Conservation (phyloP, 2,113 vertebrate species). For the Petrocephalus microphthalmus region DNA sequence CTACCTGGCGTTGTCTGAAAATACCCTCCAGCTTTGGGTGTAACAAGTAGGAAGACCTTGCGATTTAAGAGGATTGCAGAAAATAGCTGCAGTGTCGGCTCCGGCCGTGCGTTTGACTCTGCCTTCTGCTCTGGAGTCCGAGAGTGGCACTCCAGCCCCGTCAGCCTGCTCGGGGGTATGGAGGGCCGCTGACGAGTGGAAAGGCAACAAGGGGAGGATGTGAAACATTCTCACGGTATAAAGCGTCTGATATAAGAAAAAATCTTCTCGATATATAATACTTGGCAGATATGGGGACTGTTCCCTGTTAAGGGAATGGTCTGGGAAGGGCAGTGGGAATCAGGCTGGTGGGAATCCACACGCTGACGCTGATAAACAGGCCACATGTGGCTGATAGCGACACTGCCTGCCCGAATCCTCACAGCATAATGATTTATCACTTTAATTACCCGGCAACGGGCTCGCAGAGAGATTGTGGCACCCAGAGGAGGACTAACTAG, state of each 20-base stretch:
- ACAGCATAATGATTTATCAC: conserved; percentile 39
- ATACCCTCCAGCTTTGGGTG: background rate
- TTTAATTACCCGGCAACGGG: conserved; percentile 39
- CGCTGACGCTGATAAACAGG: background rate
- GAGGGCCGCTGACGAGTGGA: background rate
- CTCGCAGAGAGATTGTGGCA: background rate
- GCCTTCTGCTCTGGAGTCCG: background rate
- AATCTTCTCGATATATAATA: background rate
- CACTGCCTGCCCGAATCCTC: conserved; percentile 30
- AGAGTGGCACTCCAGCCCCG: background rate
- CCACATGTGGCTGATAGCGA: conserved; percentile 27
- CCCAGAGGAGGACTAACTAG: conserved; percentile 17
- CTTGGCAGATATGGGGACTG: background rate
- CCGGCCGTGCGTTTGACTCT: background rate
- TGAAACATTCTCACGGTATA: background rate
- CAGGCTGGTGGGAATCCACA: background rate
- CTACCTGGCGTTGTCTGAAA: background rate
- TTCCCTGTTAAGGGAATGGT: background rate
- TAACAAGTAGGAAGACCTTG: background rate
- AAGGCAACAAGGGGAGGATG: background rate
- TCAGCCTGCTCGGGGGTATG: too few species aligned
- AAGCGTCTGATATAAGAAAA: background rate
- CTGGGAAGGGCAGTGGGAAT: background rate
- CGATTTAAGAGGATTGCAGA: background rate
- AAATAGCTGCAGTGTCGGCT: background rate